Percentiles rank a stretch among this genome's conserved stretches.
phyloP scores from a whole-genome alignment of 1,140 invertebrate species.

The Tetragnatha versicolor region DNA sequence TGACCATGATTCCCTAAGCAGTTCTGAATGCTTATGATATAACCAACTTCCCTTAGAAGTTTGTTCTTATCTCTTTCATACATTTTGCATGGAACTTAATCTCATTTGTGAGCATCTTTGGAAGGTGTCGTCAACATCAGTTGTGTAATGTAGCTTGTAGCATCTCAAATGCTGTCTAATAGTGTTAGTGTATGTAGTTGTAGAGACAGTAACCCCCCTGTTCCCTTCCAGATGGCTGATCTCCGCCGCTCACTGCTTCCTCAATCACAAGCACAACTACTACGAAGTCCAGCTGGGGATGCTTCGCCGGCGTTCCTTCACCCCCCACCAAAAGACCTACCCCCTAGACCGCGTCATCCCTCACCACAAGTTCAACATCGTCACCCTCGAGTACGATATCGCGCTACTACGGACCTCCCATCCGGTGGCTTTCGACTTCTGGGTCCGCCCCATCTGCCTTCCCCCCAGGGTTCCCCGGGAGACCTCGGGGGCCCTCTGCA shows the following conservation, averaged over 20 bases:
- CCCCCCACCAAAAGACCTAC: slow-evolving; percentile 40
- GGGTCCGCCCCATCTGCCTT: slow-evolving; percentile 39
- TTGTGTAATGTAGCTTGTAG: too few species aligned
- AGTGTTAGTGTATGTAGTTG: too few species aligned
- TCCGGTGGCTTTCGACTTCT: slow-evolving; percentile 17
- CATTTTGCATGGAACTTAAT: too few species aligned
- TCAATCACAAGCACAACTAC: slow-evolving; percentile 30
- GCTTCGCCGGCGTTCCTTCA: slow-evolving; percentile 34
- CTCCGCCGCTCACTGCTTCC: slow-evolving; percentile 44
- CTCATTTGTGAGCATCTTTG: too few species aligned
- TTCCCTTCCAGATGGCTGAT: slow-evolving; percentile 39
- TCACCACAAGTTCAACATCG: slow-evolving; percentile 43
- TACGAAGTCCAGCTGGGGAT: slow-evolving; percentile 38
- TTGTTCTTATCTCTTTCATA: too few species aligned
- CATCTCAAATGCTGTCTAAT: too few species aligned
- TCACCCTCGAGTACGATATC: slow-evolving; percentile 47
- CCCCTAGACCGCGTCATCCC: not conserved
- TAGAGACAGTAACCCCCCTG: too few species aligned
- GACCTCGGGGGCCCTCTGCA: slow-evolving; percentile 22
- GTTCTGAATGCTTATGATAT: too few species aligned
- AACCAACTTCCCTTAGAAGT: too few species aligned
- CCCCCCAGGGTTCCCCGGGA: slow-evolving; percentile 4
- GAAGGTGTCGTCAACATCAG: too few species aligned
- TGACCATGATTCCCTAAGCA: too few species aligned
- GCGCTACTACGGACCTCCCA: slow-evolving; percentile 7